These are phyloP conservation scores for Malurus cyaneus DNA, from an alignment of 2,113 vertebrate species.

Conservation along the genomic window DNA sequence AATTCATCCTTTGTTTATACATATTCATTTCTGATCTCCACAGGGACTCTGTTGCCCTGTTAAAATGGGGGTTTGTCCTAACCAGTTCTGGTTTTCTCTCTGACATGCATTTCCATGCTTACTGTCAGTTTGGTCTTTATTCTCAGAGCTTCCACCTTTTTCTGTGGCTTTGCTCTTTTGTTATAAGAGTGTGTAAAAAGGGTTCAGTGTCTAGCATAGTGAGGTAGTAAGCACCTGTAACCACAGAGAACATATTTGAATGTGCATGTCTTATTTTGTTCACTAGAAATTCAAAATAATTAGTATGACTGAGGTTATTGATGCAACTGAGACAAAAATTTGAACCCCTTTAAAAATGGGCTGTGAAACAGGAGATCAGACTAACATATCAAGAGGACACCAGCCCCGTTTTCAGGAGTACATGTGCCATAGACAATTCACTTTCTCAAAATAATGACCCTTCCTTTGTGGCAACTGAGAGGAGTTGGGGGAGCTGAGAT, in stretches of 20 bases:
- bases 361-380: background rate
- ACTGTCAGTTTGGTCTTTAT: background rate
- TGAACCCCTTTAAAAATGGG: background rate
- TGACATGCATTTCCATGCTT: background rate
- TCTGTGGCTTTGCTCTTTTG: slow-evolving; percentile 10
- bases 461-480: background rate
- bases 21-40: background rate
- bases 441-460: background rate
- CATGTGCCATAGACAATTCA: background rate
- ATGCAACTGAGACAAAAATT: background rate
- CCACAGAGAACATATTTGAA: background rate
- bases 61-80: background rate
- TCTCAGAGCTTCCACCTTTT: slow-evolving; percentile 26
- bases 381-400: background rate
- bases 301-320: background rate
- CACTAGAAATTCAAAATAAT: background rate
- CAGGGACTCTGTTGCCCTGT: background rate
- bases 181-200: background rate
- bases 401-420: background rate
- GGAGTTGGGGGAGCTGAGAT: background rate
- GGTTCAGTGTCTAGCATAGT: background rate
- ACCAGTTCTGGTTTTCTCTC: background rate
- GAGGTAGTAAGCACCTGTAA: background rate
- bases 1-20: background rate
- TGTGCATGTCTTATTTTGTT: background rate